A percentile compares a stretch with the other conserved stretches of the same genome.
These are phyloP conservation scores for Eutrigla gurnardus DNA, from an alignment of 2,797 vertebrate species.

Conservation along the genomic window DNA sequence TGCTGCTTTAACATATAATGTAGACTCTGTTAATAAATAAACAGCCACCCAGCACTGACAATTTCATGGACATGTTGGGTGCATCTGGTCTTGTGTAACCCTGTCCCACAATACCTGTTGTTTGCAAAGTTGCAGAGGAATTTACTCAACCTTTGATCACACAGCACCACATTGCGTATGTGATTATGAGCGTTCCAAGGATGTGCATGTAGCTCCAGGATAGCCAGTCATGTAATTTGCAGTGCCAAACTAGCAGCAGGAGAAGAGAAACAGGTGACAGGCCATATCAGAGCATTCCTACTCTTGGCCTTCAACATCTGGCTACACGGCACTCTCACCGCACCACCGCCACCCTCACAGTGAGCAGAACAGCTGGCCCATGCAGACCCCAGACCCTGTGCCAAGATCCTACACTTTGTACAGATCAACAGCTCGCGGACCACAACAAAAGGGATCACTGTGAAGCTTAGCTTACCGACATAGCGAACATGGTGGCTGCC, in stretches of 20 bases:
- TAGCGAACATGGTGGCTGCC: conserved; percentile 44
- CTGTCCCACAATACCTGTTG: conserved; percentile 32
- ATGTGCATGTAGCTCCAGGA: conserved; percentile 23
- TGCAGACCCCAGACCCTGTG: conserved; percentile 33
- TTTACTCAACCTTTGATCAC: conserved; percentile 67
- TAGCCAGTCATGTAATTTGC: conserved; percentile 43
- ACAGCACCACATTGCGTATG: conserved; percentile 13
- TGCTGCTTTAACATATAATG: neutral
- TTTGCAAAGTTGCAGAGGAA: conserved; percentile 60
- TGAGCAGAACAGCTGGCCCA: conserved; percentile 56
- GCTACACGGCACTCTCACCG: conserved; percentile 32
- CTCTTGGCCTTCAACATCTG: conserved; percentile 64
- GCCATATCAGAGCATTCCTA: conserved; percentile 37
- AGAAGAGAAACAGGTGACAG: conserved; percentile 61
- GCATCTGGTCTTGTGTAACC: conserved; percentile 52
- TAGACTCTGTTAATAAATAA: conserved; percentile 15
- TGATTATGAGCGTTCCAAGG: conserved; percentile 42
- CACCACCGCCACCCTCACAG: conserved; percentile 11
- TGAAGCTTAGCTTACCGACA: conserved; percentile 63
- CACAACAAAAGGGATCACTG: conserved; percentile 72
- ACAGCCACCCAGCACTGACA: conserved; percentile 2
- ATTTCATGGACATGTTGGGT: conserved; percentile 13
- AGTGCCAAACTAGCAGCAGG: conserved; percentile 24
- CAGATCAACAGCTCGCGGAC: conserved; percentile 66
- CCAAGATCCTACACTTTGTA: conserved; percentile 65